These are phyloP conservation scores for Zhengitettix transpicula DNA, from an alignment of 2,888 invertebrate species.

Conservation along the genomic window DNA sequence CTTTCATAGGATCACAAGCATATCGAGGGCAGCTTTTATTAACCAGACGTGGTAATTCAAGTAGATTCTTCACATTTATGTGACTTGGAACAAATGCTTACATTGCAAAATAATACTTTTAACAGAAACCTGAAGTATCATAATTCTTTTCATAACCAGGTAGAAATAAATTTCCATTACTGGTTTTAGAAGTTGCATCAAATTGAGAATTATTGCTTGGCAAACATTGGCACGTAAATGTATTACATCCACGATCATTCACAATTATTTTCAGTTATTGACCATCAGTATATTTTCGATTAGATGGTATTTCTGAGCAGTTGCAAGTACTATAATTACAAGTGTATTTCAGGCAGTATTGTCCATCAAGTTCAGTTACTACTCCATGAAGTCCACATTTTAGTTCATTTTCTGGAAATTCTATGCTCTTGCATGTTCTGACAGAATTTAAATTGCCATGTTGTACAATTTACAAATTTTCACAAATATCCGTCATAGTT, in stretches of 20 bases:
- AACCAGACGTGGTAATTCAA: not conserved
- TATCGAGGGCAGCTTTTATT: not conserved
- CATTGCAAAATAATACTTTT: not conserved
- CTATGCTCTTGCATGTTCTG: too few species aligned
- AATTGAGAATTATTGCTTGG: too few species aligned
- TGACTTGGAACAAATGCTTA: not conserved
- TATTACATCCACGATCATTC: not conserved
- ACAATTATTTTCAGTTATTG: not conserved
- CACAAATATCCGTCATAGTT: constrained; percentile 51
- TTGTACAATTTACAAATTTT: constrained; percentile 54
- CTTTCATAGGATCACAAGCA: not conserved
- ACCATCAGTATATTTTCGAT: not conserved
- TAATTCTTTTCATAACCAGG: not conserved
- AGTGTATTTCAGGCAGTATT: too few species aligned
- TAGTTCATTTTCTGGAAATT: too few species aligned
- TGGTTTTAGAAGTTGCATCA: too few species aligned
- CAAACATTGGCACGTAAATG: not conserved
- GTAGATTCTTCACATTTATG: not conserved
- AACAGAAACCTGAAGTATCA: not conserved
- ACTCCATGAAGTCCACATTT: too few species aligned
- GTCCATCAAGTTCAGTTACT: too few species aligned
- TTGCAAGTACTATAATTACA: too few species aligned
- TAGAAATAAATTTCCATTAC: not conserved
- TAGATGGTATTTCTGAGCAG: too few species aligned
- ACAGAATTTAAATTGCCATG: constrained; percentile 41